Percentiles rank a stretch among this genome's conserved stretches.
Evolutionary conservation across 2,888 invertebrate species (phyloP).

Genomic region (Lysandra bellargus): DNA sequence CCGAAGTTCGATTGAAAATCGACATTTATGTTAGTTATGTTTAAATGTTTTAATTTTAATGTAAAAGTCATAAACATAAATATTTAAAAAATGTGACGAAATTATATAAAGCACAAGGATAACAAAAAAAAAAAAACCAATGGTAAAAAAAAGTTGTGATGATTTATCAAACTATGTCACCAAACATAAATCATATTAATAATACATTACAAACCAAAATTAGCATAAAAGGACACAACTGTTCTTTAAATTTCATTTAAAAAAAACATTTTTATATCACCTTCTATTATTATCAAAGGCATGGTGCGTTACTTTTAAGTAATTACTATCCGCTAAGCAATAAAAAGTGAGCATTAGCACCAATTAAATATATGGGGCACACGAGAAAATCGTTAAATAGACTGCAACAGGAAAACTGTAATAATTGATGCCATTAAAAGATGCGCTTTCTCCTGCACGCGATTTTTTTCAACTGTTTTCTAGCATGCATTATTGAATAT

Average conservation of each 20-base stretch:
- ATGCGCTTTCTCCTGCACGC: constrained; percentile 48
- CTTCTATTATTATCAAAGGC: neutral
- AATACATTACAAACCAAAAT: too few species aligned
- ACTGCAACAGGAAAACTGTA: constrained; percentile 66
- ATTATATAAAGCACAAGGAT: too few species aligned
- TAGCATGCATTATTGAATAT: constrained; percentile 16
- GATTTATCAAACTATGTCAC: too few species aligned
- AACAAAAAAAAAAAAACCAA: too few species aligned
- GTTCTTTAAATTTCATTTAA: neutral
- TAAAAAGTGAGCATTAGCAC: constrained; percentile 51
- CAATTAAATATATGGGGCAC: constrained; percentile 51
- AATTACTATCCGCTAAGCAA: constrained; percentile 43
- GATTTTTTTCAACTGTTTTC: neutral
- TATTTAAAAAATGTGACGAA: too few species aligned
- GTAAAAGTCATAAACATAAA: too few species aligned
- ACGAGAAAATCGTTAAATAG: constrained; percentile 70
- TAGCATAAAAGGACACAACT: too few species aligned
- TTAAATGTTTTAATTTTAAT: too few species aligned
- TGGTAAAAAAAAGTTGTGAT: too few species aligned
- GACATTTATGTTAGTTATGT: too few species aligned
- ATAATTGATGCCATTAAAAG: constrained; percentile 70
- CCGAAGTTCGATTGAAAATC: too few species aligned
- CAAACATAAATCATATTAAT: too few species aligned
- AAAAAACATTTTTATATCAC: neutral
- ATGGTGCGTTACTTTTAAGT: neutral